Percentiles rank a stretch among this genome's conserved stretches.
Evolutionary conservation across 2,888 invertebrate genomes (phyloP).

Genomic region (Diplazon laetatorius): DNA sequence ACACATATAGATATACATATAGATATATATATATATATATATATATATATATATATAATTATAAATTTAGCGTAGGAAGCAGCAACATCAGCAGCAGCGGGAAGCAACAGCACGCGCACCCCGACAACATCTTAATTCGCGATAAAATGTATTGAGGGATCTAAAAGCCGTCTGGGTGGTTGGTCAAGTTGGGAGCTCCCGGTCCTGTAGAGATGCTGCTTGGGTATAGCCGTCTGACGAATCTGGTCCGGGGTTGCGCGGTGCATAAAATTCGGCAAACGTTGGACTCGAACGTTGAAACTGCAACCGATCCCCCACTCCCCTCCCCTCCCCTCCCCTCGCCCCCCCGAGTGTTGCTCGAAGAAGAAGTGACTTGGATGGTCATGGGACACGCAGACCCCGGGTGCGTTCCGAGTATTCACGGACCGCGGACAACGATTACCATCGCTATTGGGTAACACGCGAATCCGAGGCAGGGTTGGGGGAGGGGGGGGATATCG

Average conservation of each 20-base stretch:
- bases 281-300: conserved; percentile 66
- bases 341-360: conserved; percentile 57
- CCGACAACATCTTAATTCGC: conserved; percentile 73
- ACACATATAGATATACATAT: too few relatives aligned
- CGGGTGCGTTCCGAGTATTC: conserved; percentile 74
- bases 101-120: conserved; percentile 65
- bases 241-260: conserved; percentile 52
- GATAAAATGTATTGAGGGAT: conserved; percentile 77
- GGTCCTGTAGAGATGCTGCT: conserved; percentile 42
- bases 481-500: too few relatives aligned
- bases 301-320: too few relatives aligned
- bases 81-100: conserved; percentile 50
- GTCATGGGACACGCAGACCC: conserved; percentile 70
- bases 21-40: background rate
- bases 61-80: conserved; percentile 46
- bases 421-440: conserved; percentile 77
- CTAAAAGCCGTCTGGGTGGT: conserved; percentile 67
- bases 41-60: conserved; percentile 38
- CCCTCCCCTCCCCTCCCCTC: too few relatives aligned
- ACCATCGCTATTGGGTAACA: conserved; percentile 78
- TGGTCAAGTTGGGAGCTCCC: conserved; percentile 58
- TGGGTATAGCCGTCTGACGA: conserved; percentile 36
- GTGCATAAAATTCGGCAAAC: too few relatives aligned
- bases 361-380: conserved; percentile 66
- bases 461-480: conserved; percentile 74